Percentiles rank a stretch among this genome's conserved stretches.
phyloP scores from a whole-genome alignment of 2,888 invertebrate species.

The Pristionchus entomophagus region DNA sequence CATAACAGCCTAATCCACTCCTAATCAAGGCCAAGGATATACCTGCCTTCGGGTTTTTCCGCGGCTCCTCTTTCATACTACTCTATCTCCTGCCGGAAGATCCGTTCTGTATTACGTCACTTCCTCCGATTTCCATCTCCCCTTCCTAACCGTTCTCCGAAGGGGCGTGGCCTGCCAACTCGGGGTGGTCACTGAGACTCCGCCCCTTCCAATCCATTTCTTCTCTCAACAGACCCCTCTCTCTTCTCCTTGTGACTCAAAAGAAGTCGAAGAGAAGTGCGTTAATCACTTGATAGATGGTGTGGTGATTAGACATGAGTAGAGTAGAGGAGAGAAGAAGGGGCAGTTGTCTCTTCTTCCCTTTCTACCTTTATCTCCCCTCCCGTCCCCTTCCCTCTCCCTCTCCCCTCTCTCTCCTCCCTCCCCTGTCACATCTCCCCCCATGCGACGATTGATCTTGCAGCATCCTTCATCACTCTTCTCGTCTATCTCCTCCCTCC shows the following conservation, averaged over 20 bases:
- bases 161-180: neutral
- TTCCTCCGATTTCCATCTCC: neutral
- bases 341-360: constrained; percentile 22
- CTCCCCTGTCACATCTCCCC: neutral
- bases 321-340: constrained; percentile 81
- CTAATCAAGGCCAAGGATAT: neutral
- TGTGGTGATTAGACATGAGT: neutral
- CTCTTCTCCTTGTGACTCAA: neutral
- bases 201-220: neutral
- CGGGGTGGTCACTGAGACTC: constrained; percentile 23
- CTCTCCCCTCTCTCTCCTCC: neutral
- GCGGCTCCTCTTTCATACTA: neutral
- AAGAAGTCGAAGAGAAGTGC: neutral
- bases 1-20: constrained; percentile 1
- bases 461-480: neutral
- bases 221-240: too few relatives aligned
- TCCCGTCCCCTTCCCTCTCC: neutral
- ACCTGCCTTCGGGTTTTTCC: neutral
- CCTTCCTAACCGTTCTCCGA: neutral
- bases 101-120: neutral
- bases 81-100: constrained; percentile 14
- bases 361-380: neutral
- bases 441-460: constrained; percentile 31
- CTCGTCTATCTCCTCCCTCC: neutral
- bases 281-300: constrained; percentile 30